Base-by-base conservation (phyloP, 2,888 invertebrate species). In the Melolontha melolontha region DNA sequence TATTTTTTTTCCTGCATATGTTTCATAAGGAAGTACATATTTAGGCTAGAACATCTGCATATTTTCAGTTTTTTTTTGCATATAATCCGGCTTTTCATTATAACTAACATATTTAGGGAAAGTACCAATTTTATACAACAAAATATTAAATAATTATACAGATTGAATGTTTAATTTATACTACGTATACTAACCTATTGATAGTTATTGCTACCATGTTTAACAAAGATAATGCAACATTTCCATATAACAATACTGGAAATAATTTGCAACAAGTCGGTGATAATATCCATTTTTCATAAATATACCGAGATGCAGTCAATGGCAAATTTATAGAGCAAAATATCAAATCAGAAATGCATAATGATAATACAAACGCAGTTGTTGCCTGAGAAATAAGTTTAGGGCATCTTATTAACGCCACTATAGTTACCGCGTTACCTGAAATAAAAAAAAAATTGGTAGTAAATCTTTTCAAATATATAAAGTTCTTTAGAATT, bases 121-220 rank as follows among this genome's bases (percentile, higher is more conserved):
- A n/a, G n/a, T n/a, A n/a, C n/a, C n/a, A n/a, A n/a, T n/a, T n/a
- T n/a, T n/a, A n/a, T n/a, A n/a, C n/a, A n/a, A n/a, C n/a, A n/a
- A n/a, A n/a, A n/a, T n/a, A n/a, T n/a, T n/a, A n/a, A n/a, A n/a
- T n/a, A n/a, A n/a, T n/a, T n/a, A n/a, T n/a, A n/a, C n/a, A n/a
- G n/a, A n/a, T n/a, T n/a, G n/a, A n/a, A n/a, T n/a, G n/a, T n/a
- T n/a, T n/a, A n/a, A n/a, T n/a, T n/a, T n/a, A n/a, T n/a, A n/a
- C n/a, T 42, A 41, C 63, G 39, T 12, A 47, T 44, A 76, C 84
- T 85, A 79, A 94, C 93, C 95, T 91, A 84, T 95, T 95, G 68
- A 95, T 84, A 34, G 95, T 95, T 73, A 95, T 95, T 73, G 94
- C 94, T 62, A 95, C 94, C 93, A 95, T 95, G 77, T 93, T 94